A percentile compares a stretch with the other conserved stretches of the same genome.
These are phyloP conservation scores for Agrochola lota DNA, from an alignment of 2,888 invertebrate species.

Conservation along the genomic window DNA sequence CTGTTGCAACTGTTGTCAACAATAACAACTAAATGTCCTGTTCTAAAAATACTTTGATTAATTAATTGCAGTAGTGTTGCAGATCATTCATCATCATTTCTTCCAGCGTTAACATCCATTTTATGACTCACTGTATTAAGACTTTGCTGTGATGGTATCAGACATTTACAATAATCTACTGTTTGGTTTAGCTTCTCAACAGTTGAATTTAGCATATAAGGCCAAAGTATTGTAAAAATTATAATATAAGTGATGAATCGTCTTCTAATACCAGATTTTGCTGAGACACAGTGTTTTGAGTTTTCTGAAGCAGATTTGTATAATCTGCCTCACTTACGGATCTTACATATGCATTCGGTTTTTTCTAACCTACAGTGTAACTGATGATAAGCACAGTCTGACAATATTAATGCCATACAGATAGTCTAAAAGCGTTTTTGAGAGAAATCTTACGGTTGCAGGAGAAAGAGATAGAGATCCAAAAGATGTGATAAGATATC, in stretches of 20 bases:
- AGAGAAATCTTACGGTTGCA: background rate
- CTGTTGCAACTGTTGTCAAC: background rate
- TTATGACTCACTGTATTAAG: constrained; percentile 21
- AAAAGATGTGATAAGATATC: background rate
- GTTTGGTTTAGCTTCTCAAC: background rate
- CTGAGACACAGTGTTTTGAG: background rate
- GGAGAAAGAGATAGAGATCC: background rate
- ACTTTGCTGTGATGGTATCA: constrained; percentile 21
- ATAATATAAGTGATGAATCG: background rate
- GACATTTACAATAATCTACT: constrained; percentile 9
- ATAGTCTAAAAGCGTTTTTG: background rate
- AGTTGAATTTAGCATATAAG: background rate
- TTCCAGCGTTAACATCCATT: constrained; percentile 15
- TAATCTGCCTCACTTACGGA: background rate
- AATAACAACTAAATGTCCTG: background rate
- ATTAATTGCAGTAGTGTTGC: constrained; percentile 29
- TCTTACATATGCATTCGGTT: background rate
- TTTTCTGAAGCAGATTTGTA: background rate
- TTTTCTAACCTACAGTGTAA: background rate
- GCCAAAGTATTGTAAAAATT: background rate
- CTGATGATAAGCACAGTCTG: background rate
- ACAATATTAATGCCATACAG: background rate
- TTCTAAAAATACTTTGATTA: constrained; percentile 36
- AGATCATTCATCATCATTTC: constrained; percentile 46
- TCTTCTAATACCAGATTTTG: background rate